Evolutionary conservation across 2,797 vertebrate species (phyloP).

Genomic region (Takifugu ocellatus): DNA sequence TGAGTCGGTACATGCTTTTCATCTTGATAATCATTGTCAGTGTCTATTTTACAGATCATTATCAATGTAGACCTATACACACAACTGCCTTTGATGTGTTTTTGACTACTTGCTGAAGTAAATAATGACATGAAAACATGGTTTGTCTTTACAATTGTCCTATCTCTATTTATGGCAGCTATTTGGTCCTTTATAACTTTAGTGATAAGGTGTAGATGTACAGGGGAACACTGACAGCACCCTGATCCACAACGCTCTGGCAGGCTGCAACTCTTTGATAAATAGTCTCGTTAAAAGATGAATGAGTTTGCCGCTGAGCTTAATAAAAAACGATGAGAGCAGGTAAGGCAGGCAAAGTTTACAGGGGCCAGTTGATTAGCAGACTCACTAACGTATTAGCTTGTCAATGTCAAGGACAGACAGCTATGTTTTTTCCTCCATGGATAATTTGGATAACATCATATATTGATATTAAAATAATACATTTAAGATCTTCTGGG

Average conservation of each 20-base stretch:
- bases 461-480: no score
- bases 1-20: no score
- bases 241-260: conserved; percentile 49
- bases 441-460: conserved; percentile 13
- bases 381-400: conserved; percentile 34
- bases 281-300: conserved; percentile 66
- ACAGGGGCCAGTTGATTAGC: conserved; percentile 60
- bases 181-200: conserved; percentile 54
- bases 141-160: conserved; percentile 39
- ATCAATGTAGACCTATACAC: background rate
- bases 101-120: conserved; percentile 22
- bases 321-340: conserved; percentile 49
- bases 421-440: conserved; percentile 37
- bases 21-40: background rate
- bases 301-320: conserved; percentile 53
- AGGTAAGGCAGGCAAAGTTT: conserved; percentile 54
- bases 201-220: conserved; percentile 51
- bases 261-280: conserved; percentile 54
- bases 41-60: background rate
- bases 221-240: conserved; percentile 29
- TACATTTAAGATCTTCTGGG: no score
- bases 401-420: conserved; percentile 63
- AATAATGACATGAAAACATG: conserved; percentile 35
- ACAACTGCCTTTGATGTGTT: conserved; percentile 4
- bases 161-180: conserved; percentile 47